Percentiles rank a stretch among this genome's conserved stretches.
Evolutionary conservation across 2,113 vertebrate genomes (phyloP).

Genomic region (Dasyprocta punctata): DNA sequence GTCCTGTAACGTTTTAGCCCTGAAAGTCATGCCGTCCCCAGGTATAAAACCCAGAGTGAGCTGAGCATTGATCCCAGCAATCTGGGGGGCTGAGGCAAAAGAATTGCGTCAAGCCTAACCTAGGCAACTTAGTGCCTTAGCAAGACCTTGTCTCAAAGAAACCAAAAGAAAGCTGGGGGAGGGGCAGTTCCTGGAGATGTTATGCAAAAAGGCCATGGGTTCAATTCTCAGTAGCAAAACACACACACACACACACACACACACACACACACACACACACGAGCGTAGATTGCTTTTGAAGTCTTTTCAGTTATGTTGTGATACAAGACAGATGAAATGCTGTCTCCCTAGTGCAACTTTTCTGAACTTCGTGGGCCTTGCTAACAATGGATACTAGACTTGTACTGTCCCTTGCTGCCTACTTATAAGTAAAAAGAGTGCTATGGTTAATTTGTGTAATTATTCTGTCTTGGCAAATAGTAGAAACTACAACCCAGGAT

Average conservation of each 20-base stretch:
- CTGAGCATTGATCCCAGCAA: not conserved
- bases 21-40: too few species aligned
- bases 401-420: not conserved
- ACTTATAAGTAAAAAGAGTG: not conserved
- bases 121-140: not conserved
- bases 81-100: not conserved
- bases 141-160: not conserved
- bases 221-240: not conserved
- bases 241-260: too few species aligned
- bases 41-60: not conserved
- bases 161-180: not conserved
- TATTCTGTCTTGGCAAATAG: not conserved
- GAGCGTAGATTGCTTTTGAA: not conserved
- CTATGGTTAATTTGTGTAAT: not conserved
- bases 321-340: not conserved
- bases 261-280: too few species aligned
- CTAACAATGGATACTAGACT: not conserved
- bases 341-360: not conserved
- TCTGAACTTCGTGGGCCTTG: not conserved
- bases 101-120: too few species aligned
- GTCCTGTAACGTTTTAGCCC: not conserved
- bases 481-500: not conserved
- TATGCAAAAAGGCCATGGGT: not conserved
- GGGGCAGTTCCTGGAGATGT: not conserved
- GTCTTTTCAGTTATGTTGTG: not conserved